A percentile compares a stretch with the other conserved stretches of the same genome.
Evolutionary conservation across 2,797 vertebrate species (phyloP).

Genomic region (Anguilla megastoma): DNA sequence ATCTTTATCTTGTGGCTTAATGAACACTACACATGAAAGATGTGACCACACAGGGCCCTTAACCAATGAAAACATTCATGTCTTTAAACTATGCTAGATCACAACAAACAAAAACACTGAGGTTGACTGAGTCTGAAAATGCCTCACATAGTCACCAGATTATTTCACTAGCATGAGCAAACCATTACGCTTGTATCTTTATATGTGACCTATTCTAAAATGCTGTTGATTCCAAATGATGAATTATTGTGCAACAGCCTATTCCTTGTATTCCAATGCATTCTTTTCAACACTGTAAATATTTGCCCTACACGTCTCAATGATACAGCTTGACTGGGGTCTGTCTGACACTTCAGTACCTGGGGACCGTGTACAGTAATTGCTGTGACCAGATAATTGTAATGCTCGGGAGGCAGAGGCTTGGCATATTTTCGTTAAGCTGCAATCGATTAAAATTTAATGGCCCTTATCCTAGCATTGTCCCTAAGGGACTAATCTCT

Average conservation of each 20-base stretch:
- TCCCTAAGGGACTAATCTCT: slow-evolving; percentile 16
- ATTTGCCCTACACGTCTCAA: neutral
- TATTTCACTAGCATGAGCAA: neutral
- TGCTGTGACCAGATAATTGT: slow-evolving; percentile 25
- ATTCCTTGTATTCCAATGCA: neutral
- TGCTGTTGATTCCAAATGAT: neutral
- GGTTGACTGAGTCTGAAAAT: neutral
- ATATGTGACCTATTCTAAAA: neutral
- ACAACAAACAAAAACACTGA: neutral
- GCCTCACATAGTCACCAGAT: no score
- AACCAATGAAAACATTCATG: neutral
- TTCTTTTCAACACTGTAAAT: slow-evolving; percentile 15
- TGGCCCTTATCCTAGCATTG: slow-evolving; percentile 23
- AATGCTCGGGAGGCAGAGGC: slow-evolving; percentile 7
- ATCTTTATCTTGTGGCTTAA: no score
- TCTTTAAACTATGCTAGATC: neutral
- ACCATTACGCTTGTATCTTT: neutral
- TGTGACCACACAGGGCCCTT: no score
- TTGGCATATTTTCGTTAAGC: slow-evolving; percentile 27
- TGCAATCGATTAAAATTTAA: slow-evolving; percentile 18
- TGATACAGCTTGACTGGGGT: neutral
- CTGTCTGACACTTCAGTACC: slow-evolving; percentile 3
- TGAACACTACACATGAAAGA: no score
- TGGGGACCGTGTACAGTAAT: slow-evolving; percentile 6
- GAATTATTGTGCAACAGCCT: neutral